Base-by-base conservation (phyloP, 2,888 invertebrate species). In the Dolichomitus sp. region DNA sequence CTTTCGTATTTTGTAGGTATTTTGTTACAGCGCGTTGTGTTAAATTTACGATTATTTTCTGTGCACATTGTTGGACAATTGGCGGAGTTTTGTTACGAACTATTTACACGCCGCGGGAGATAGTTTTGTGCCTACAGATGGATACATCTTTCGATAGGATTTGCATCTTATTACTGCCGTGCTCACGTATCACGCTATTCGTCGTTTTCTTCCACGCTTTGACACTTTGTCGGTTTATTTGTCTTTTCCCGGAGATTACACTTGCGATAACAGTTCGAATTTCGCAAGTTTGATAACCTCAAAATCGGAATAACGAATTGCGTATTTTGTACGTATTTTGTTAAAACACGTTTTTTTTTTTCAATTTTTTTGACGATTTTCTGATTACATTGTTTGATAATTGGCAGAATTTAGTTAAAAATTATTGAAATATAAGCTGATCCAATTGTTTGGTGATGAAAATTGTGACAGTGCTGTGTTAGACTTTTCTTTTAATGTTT, bases 91-190 rank as follows among this genome's bases (percentile, higher is more conserved):
- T 37, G 7, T 37, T 9, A 37, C 6, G 0, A 6, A 33, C 37
- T 6, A 37, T 37, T 37, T 37, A 37, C 4, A 4, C 5, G 4
- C 4, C 4, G 0, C 5, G 0, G 4, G 33, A 33, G 11, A 50
- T 27, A 48, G 12, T n/a, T 6, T 17, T 11, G 19, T 6, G 66
- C 17, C 59, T 63, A 74, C 74, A 74, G 42, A 63, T 74, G 74
- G 74, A 74, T 48, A 50, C 40, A 14, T 63, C 30, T 63, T 33
- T n/a, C 63, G 14, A 14, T 7, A 23, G 9, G 5, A 33, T 54
- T 54, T 30, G 33, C 30, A 57, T 30, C 30, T 30, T 33, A 1
- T n/a, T 57, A 14, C 0, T 27, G 12, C 6, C 59, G 33, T 12
- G 30, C 14, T 57, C n/a, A 14, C n/a, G 33, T 33, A n/a, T 57